A percentile compares a stretch with the other conserved stretches of the same genome.
Conservation (phyloP, 1,140 invertebrate species). For the Polyergus mexicanus region DNA sequence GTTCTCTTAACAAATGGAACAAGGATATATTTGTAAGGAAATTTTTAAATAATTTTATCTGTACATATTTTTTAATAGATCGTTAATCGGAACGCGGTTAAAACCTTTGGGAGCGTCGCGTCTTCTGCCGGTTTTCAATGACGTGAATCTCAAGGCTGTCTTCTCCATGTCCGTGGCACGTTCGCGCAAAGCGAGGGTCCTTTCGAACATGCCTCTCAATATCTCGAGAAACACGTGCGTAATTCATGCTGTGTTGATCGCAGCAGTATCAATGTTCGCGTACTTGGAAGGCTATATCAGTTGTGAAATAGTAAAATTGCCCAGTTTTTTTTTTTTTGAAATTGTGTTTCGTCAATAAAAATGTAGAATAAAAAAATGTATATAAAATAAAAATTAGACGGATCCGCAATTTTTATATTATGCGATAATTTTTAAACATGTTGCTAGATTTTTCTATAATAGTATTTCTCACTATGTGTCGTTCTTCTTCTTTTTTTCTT, state of each 20-base stretch:
- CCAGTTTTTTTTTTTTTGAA: neutral
- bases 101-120: conserved; percentile 88
- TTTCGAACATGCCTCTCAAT: conserved; percentile 83
- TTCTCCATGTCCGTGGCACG: conserved; percentile 84
- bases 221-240: conserved; percentile 76
- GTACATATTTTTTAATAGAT: conserved; percentile 81
- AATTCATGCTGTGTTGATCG: conserved; percentile 31
- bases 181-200: conserved; percentile 74
- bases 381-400: neutral
- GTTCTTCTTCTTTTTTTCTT: neutral
- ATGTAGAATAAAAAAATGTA: neutral
- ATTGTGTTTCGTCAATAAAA: neutral
- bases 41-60: neutral
- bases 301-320: neutral
- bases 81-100: conserved; percentile 88
- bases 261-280: conserved; percentile 33
- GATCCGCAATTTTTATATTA: neutral
- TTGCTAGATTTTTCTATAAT: neutral
- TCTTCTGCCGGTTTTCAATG: conserved; percentile 92
- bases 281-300: neutral
- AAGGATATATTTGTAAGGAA: neutral
- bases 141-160: conserved; percentile 88
- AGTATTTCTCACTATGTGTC: neutral
- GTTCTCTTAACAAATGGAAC: neutral
- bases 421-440: neutral